Evolutionary conservation across 2,797 vertebrate species (phyloP).

Genomic region (Lepidocolaptes lacrymiger): DNA sequence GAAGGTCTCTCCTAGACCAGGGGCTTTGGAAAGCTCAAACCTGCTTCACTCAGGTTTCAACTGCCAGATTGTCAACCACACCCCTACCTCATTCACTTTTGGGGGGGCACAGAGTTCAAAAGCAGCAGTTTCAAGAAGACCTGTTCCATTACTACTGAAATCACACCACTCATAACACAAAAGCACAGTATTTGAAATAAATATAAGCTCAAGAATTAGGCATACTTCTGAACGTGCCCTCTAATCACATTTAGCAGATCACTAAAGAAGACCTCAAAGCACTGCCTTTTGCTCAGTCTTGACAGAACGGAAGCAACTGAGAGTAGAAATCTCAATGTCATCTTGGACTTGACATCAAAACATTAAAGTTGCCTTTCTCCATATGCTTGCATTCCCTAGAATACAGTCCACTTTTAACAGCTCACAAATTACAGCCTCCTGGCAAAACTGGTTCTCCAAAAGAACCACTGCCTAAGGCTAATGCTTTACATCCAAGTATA

Average conservation of each 20-base stretch:
- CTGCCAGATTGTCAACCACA: not conserved
- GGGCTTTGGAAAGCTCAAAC: not conserved
- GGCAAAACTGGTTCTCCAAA: not conserved
- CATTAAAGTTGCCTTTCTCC: not conserved
- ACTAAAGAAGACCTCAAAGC: not conserved
- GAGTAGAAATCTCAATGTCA: not conserved
- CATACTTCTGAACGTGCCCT: not conserved
- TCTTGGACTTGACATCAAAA: not conserved
- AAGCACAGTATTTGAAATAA: not conserved
- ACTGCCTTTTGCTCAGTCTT: not conserved
- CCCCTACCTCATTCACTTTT: not conserved
- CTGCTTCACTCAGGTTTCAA: not conserved
- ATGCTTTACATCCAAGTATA: not conserved
- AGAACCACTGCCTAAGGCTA: not conserved
- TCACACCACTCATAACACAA: rapidly evolving
- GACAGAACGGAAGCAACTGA: not conserved
- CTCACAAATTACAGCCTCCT: not conserved
- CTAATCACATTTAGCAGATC: not conserved
- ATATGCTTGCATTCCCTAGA: not conserved
- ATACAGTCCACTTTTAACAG: not conserved
- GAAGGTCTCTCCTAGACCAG: not conserved
- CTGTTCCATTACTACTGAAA: not conserved
- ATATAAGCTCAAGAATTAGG: not conserved
- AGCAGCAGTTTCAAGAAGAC: not conserved
- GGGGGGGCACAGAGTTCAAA: not conserved